Evolutionary conservation across 2,888 invertebrate species (phyloP), one percentile per base, ranked within the genome.

Genomic region (Ochlodes sylvanus): DNA sequence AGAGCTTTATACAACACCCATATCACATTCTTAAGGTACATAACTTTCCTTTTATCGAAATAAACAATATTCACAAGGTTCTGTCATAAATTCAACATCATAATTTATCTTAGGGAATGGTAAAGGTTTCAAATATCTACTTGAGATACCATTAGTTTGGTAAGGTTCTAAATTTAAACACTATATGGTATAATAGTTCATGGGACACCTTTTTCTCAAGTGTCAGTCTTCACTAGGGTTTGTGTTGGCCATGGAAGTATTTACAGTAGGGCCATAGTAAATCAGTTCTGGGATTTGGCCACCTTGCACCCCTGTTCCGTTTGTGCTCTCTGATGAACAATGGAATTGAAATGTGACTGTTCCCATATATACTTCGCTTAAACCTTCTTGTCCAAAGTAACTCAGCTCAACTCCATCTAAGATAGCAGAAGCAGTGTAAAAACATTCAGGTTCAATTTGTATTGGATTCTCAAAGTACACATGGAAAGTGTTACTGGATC

Each of bases 271-370:
- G 44, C 98, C 98, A 82, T 98, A 99, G 87, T 98, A 99, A 80
- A 99, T 98, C 70, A 99, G 94, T 93, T 99, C 99, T 3, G 99
- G 99, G 82, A 99, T 99, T 90, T 99, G 99, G 52, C 99, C 99
- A 57, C 99, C 99, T 90, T 99, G 98, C 5, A 99, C 98, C 9
- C 98, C 98, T 0, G 99, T 99, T 58, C 99, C 99, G 81, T 99
- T 99, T 66, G 99, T 99, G 91, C 98, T 98, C 85, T 99, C 99
- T 7, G 98, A 98, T 63, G 98, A 98, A 89, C 98, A 98, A 89
- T 99, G 98, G 91, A 99, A 99, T 92, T 98, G 98, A 93, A 99
- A 99, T 72, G 98, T 98, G 68, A 99, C 98, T 82, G 97, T 97
- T 5, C 98, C 98, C 86, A 98, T 97, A 67, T 96, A 96, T 54